phyloP scores from a whole-genome alignment of 2,797 vertebrate genomes.

The Epinephelus awoara region DNA sequence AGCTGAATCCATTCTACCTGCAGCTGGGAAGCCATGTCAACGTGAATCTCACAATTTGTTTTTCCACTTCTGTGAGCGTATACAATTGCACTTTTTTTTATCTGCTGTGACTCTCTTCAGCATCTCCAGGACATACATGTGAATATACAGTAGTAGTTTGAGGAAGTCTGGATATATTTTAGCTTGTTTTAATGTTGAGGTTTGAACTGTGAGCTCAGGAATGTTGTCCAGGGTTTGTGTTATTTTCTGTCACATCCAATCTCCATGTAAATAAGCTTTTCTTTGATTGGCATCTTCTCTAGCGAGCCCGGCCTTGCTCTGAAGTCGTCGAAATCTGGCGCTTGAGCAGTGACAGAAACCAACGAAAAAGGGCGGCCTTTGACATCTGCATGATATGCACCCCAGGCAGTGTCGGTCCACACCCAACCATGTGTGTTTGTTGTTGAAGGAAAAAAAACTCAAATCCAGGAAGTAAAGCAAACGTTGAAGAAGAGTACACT shows the following conservation, averaged over 20 bases:
- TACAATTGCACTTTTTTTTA: constrained; percentile 23
- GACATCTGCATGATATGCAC: no score
- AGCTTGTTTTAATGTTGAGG: constrained; percentile 8
- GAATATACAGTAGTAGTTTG: constrained; percentile 7
- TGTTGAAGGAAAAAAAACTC: no score
- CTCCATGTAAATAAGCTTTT: constrained; percentile 16
- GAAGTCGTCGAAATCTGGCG: no score
- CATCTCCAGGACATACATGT: constrained; percentile 1
- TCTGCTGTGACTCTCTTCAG: constrained; percentile 14
- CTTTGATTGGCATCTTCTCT: constrained; percentile 29
- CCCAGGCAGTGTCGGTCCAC: no score
- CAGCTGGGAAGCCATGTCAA: constrained; percentile 45
- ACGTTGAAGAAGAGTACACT: no score
- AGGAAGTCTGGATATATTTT: not conserved
- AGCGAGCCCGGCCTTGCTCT: no score
- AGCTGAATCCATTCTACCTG: constrained; percentile 59
- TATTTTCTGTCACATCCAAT: constrained; percentile 13
- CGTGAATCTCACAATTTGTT: constrained; percentile 51
- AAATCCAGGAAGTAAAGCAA: no score
- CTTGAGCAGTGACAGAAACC: no score
- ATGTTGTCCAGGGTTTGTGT: not conserved
- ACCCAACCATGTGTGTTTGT: no score
- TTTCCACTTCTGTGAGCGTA: constrained; percentile 53
- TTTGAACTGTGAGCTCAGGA: constrained; percentile 12
- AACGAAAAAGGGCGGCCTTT: no score